Percentiles rank a stretch among this genome's conserved stretches.
These are phyloP conservation scores for Pseudocheirus occidentalis DNA, from an alignment of 2,797 vertebrate genomes.

Conservation along the genomic window DNA sequence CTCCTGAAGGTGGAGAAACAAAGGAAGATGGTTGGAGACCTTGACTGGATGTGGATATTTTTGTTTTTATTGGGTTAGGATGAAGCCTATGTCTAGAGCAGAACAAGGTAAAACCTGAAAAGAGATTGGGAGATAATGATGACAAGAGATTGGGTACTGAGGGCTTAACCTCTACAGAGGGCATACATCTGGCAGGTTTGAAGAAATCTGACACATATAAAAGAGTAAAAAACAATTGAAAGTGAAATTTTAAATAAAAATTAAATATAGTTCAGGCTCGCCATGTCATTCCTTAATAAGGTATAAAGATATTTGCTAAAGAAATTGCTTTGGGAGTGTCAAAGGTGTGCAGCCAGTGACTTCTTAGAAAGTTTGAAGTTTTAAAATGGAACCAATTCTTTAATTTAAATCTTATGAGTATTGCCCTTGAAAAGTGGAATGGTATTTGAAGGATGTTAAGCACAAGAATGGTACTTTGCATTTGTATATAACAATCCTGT, in stretches of 20 bases:
- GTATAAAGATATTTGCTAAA: neutral
- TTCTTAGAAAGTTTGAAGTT: conserved; percentile 27
- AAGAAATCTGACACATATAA: neutral
- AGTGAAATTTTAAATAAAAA: neutral
- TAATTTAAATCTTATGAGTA: neutral
- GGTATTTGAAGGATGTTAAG: neutral
- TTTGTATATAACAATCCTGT: neutral
- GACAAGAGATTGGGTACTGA: neutral
- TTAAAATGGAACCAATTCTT: conserved; percentile 39
- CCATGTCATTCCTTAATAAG: neutral
- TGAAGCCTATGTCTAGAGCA: neutral
- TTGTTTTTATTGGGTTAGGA: neutral
- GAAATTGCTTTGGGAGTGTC: neutral
- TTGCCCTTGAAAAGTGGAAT: neutral
- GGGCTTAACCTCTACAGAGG: neutral
- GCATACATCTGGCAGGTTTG: neutral
- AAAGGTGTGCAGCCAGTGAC: neutral
- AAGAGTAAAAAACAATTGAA: neutral
- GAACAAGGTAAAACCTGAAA: neutral
- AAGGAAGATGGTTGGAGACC: neutral
- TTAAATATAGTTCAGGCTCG: neutral
- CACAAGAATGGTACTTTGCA: neutral
- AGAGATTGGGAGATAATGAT: neutral
- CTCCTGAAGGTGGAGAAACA: neutral
- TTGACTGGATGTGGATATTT: neutral